Evolutionary conservation across 2,888 invertebrate species (phyloP).

Genomic region (Acanthococcus lagerstroemiae): DNA sequence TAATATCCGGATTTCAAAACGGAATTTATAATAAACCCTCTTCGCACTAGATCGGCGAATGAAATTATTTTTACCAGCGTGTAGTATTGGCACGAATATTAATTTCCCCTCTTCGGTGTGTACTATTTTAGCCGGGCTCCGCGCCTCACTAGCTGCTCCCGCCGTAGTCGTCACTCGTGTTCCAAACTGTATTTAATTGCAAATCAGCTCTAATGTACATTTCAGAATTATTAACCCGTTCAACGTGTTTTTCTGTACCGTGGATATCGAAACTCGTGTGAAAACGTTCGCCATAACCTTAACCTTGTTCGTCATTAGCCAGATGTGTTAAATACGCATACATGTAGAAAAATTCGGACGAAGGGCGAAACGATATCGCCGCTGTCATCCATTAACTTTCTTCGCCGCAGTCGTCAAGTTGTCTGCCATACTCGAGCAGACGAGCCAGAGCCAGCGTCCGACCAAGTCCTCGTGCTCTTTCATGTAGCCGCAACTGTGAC

Average conservation of each 20-base stretch:
- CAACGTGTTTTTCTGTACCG: too few species aligned
- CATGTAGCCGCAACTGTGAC: too few species aligned
- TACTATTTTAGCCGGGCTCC: too few species aligned
- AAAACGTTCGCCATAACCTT: not conserved
- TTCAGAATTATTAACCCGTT: not conserved
- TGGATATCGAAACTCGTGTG: not conserved
- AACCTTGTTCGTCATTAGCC: not conserved
- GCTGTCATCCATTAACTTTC: not conserved
- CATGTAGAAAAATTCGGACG: too few species aligned
- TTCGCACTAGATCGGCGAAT: not conserved
- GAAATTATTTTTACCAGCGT: constrained; percentile 2
- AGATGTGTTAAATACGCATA: not conserved
- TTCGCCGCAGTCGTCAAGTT: not conserved
- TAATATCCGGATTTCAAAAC: not conserved
- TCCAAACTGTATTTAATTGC: not conserved
- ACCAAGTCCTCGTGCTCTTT: too few species aligned
- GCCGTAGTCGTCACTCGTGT: too few species aligned
- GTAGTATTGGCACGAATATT: constrained; percentile 3
- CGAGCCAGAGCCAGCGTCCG: not conserved
- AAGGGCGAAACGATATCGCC: too few species aligned
- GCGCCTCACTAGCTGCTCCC: too few species aligned
- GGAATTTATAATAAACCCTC: not conserved
- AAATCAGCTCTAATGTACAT: not conserved
- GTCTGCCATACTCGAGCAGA: not conserved
- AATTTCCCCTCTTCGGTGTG: not conserved